Percentiles rank a stretch among this genome's conserved stretches.
Conservation (phyloP, 2,888 invertebrate species). For the Cheiracanthium punctorium region DNA sequence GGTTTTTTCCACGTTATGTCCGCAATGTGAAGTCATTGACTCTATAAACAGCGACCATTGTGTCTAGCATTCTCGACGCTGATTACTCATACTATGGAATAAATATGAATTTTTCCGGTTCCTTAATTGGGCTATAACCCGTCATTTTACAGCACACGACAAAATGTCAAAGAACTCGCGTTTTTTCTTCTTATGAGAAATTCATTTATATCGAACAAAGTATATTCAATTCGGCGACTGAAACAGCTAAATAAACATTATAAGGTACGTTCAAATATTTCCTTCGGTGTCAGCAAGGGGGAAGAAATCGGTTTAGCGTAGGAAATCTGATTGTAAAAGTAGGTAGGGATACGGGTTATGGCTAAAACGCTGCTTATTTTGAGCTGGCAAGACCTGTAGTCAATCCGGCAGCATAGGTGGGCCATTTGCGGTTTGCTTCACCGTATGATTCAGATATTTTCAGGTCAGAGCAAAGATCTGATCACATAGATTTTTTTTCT, state of each 20-base stretch:
- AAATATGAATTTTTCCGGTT: background rate
- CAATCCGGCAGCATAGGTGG: conserved; percentile 15
- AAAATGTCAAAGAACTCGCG: conserved; percentile 57
- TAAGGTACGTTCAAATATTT: background rate
- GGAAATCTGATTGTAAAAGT: conserved; percentile 9
- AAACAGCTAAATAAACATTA: conserved; percentile 24
- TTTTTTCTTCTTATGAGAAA: background rate
- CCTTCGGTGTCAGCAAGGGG: background rate
- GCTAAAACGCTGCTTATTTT: background rate
- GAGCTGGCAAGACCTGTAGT: background rate
- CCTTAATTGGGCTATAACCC: background rate
- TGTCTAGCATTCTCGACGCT: too few relatives aligned
- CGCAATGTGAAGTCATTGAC: background rate
- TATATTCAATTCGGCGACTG: background rate
- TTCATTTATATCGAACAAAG: background rate
- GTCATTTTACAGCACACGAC: conserved; percentile 34
- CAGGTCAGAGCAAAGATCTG: conserved; percentile 6
- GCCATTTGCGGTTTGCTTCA: background rate
- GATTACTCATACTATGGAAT: too few relatives aligned
- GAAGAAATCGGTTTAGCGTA: conserved; percentile 11
- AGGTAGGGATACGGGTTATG: conserved; percentile 1
- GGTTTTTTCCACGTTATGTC: too few relatives aligned
- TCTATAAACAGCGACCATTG: too few relatives aligned
- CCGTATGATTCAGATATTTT: background rate
- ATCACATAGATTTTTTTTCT: too few relatives aligned